These are phyloP conservation scores for Nestor notabilis DNA, from an alignment of 2,113 vertebrate species.

Conservation along the genomic window DNA sequence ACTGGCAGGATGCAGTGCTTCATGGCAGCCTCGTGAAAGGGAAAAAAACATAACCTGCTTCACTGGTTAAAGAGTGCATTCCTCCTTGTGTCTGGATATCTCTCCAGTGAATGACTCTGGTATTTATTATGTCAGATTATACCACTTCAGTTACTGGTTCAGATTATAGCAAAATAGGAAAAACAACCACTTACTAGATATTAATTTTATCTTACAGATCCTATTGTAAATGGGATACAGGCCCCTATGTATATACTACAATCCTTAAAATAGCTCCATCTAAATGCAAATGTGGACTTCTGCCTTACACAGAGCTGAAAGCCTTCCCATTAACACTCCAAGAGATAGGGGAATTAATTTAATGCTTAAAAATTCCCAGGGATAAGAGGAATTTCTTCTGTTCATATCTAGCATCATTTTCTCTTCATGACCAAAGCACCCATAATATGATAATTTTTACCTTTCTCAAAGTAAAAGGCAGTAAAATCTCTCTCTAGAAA, in stretches of 20 bases:
- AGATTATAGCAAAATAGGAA: constrained; percentile 53
- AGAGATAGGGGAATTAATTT: constrained; percentile 80
- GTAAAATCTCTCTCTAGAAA: constrained; percentile 58
- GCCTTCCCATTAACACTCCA: constrained; percentile 75
- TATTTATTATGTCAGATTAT: constrained; percentile 58
- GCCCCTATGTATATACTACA: constrained; percentile 27
- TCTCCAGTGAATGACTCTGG: constrained; percentile 25
- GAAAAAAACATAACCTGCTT: constrained; percentile 10
- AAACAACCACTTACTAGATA: constrained; percentile 70
- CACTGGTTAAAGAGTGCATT: neutral
- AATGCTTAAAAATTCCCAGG: constrained; percentile 74
- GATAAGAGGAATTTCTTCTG: constrained; percentile 72
- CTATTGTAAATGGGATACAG: constrained; percentile 71
- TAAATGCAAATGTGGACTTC: constrained; percentile 82
- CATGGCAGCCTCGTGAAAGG: neutral
- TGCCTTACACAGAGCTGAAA: constrained; percentile 71
- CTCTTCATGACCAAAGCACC: constrained; percentile 70
- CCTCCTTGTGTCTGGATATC: constrained; percentile 18
- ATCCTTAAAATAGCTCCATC: constrained; percentile 78
- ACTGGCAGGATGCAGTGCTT: neutral
- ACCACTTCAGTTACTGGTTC: constrained; percentile 47
- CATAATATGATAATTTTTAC: constrained; percentile 76
- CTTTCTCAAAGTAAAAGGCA: constrained; percentile 66
- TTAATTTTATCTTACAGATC: constrained; percentile 75
- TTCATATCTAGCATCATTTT: constrained; percentile 71